A percentile compares a stretch with the other conserved stretches of the same genome.
Conservation (phyloP, 2,113 vertebrate genomes). For the Cephalopterus ornatus region DNA sequence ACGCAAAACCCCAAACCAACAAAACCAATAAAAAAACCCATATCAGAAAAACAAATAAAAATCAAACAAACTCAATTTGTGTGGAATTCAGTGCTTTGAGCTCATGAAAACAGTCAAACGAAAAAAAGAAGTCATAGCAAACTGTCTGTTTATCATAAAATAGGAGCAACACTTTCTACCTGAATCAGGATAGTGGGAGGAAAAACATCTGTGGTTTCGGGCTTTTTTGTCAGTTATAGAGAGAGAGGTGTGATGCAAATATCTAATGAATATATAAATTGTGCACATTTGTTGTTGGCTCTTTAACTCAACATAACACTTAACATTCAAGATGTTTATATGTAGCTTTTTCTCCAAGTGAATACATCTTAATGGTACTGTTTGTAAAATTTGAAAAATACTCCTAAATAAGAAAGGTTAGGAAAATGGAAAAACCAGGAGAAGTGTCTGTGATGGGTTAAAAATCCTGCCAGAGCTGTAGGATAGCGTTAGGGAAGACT, state of each 20-base stretch:
- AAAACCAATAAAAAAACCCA: neutral
- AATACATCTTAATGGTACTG: accelerated
- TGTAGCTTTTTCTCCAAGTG: neutral
- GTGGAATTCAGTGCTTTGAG: neutral
- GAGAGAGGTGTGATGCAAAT: neutral
- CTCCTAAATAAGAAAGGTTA: neutral
- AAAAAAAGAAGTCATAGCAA: neutral
- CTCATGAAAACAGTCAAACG: neutral
- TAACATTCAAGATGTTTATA: neutral
- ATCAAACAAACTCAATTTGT: neutral
- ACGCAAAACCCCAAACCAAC: neutral
- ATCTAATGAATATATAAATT: neutral
- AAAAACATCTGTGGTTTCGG: neutral
- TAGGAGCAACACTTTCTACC: neutral
- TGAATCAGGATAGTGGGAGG: neutral
- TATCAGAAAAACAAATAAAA: no score
- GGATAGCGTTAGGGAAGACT: neutral
- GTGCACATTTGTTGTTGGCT: neutral
- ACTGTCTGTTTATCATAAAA: neutral
- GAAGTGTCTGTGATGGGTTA: neutral
- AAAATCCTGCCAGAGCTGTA: neutral
- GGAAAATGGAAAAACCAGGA: neutral
- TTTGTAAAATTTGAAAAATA: neutral
- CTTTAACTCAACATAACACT: neutral
- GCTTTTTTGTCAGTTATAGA: neutral